Evolutionary conservation across 2,888 invertebrate genomes (phyloP), one percentile per base, ranked within the genome.

Genomic region (Drosophila parthenogenetica): DNA sequence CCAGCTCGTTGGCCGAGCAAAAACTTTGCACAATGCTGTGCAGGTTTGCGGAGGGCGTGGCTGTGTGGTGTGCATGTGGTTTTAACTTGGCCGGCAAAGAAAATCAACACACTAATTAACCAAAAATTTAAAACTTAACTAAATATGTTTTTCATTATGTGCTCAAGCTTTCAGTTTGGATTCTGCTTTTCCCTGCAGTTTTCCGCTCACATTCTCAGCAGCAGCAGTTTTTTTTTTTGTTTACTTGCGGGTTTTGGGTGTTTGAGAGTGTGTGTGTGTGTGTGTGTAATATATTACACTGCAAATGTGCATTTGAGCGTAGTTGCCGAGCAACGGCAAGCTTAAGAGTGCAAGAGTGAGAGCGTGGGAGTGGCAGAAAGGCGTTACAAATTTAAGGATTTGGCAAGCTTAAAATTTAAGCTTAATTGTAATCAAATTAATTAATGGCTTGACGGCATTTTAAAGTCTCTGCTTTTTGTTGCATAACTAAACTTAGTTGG

Each of bases 101-200:
- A 50, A 84, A 75, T 75, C 79, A 70, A 79, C 67, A 57, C 66
- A 79, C 85, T 87, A 82, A 82, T 82, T 87, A 87, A 80, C 82
- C 73, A 82, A 86, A 78, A 81, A 81, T 79, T 81, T 53, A 40
- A 49, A 87, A 81, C 85, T 75, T 78, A 73, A 78, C 81, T 78
- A 81, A 81, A 81, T 81, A 84, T 81, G 66, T 78, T 75, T 87
- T 81, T 84, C 72, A 81, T 84, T 75, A 83, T 77, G 53, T 63
- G 60, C 32, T 42, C 25, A 43, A 22, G 37, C 46, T 39, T 39
- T 45, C 45, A 57, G 37, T 17, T 48, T 13, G 16, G 57, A 13
- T 48, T 39, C 32, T 32, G 14, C 22, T 73, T 57, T 32, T 22
- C 46, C 42, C 49, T 57, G 46, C 29, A 10, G 4, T 53, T 40